phyloP scores from a whole-genome alignment of 1,140 invertebrate species.

The Xylocopa sonorina region DNA sequence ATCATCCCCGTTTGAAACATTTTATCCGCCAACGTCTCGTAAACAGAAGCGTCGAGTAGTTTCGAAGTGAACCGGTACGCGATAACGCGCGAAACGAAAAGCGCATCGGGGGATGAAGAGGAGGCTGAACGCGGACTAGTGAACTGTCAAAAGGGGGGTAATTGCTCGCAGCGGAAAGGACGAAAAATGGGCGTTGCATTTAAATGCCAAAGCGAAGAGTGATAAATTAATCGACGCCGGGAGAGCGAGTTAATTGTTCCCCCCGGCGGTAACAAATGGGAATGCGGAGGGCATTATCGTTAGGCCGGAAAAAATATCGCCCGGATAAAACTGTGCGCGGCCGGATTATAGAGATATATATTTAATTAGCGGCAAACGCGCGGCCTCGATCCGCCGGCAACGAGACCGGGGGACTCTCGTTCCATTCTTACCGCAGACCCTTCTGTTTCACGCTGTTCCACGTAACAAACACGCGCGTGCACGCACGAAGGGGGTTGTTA shows the following conservation, averaged over 20 bases:
- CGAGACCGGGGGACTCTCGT: neutral
- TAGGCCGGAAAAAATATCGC: slow-evolving; percentile 30
- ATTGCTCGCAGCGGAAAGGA: slow-evolving; percentile 12
- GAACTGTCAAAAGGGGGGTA: slow-evolving; percentile 23
- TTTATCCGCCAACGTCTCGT: neutral
- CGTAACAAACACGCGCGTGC: neutral
- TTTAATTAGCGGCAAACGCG: slow-evolving; percentile 45
- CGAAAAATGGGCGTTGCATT: slow-evolving; percentile 41
- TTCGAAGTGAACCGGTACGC: neutral
- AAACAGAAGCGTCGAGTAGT: neutral
- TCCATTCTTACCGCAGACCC: slow-evolving; percentile 29
- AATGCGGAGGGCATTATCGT: slow-evolving; percentile 41
- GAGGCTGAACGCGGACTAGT: no score
- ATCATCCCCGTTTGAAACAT: neutral
- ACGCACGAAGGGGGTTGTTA: neutral
- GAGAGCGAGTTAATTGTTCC: slow-evolving; percentile 43
- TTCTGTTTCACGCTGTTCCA: slow-evolving; percentile 8
- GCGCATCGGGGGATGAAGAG: neutral
- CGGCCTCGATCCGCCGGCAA: neutral
- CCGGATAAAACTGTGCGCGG: slow-evolving; percentile 31
- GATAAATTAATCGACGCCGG: slow-evolving; percentile 50
- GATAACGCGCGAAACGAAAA: slow-evolving; percentile 17
- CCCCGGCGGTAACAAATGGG: slow-evolving; percentile 37
- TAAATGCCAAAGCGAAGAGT: slow-evolving; percentile 35
- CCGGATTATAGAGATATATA: slow-evolving; percentile 48